Evolutionary conservation across 2,113 vertebrate genomes (phyloP).

Genomic region (Agapornis roseicollis): DNA sequence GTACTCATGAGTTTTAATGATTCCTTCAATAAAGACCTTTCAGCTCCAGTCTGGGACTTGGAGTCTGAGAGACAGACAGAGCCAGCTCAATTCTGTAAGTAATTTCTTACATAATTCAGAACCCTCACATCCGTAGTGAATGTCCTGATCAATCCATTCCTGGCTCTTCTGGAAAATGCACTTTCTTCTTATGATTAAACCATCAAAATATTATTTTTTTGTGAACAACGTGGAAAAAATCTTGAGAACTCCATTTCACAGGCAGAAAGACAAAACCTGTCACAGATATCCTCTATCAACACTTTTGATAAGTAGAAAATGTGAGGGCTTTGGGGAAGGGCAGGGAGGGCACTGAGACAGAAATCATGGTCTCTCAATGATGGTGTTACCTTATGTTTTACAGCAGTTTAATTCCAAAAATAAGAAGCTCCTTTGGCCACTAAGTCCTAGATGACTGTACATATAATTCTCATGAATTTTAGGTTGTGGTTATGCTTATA

Average conservation of each 20-base stretch:
- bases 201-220: not conserved
- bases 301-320: not conserved
- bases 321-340: not conserved
- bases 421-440: not conserved
- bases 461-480: not conserved
- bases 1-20: not conserved
- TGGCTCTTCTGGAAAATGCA: not conserved
- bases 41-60: not conserved
- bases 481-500: not conserved
- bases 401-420: not conserved
- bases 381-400: not conserved
- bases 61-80: not conserved
- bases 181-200: not conserved
- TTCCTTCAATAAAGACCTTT: not conserved
- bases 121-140: not conserved
- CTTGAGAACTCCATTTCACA: not conserved
- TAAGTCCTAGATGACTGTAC: not conserved
- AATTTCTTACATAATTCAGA: not conserved
- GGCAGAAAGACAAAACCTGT: not conserved
- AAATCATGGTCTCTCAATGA: not conserved
- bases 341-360: not conserved
- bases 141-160: not conserved
- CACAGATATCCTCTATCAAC: not conserved
- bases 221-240: not conserved
- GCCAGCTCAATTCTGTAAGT: not conserved